phyloP scores from a whole-genome alignment of 2,888 invertebrate genomes.

The Eupeodes luniger region DNA sequence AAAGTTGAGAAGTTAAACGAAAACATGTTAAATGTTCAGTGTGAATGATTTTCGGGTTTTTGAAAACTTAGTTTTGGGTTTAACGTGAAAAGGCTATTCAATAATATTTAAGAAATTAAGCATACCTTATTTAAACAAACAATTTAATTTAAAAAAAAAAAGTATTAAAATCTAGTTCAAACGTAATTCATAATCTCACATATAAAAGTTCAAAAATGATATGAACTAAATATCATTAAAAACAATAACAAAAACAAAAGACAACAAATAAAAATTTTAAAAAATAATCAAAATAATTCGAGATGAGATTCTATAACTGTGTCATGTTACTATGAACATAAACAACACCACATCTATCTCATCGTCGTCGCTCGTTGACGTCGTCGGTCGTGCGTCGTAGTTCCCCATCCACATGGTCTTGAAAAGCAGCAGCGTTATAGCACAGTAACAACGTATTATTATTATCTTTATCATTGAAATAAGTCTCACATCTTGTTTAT shows the following conservation, averaged over 20 bases:
- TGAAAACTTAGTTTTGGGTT: no score
- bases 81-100: no score
- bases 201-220: neutral
- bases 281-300: constrained; percentile 13
- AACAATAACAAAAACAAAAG: neutral
- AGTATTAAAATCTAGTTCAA: neutral
- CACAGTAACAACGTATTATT: constrained; percentile 12
- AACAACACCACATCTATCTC: constrained; percentile 4
- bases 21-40: no score
- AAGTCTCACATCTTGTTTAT: neutral
- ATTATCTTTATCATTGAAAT: constrained; percentile 4
- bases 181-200: neutral
- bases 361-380: no score
- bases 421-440: constrained; percentile 4
- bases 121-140: no score
- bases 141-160: no score
- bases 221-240: neutral
- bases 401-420: constrained; percentile 43
- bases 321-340: constrained; percentile 25
- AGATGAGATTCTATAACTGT: constrained; percentile 17
- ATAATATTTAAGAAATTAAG: no score
- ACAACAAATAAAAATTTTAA: neutral
- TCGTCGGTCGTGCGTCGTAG: neutral
- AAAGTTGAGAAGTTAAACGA: no score
- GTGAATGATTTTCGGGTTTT: no score